A percentile compares a stretch with the other conserved stretches of the same genome.
phyloP scores from a whole-genome alignment of 2,888 invertebrate species.

The Carterocephalus palaemon region DNA sequence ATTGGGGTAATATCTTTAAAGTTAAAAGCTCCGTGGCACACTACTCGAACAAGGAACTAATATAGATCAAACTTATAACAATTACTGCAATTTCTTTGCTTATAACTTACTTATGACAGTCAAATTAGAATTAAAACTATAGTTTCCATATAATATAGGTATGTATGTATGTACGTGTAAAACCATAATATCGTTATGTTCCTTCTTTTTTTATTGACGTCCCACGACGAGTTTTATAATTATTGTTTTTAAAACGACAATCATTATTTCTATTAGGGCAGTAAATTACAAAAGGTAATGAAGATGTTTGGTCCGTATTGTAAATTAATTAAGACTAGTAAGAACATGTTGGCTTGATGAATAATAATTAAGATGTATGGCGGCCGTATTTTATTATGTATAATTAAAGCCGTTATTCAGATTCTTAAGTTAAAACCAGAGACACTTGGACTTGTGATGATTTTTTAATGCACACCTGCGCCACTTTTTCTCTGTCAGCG shows the following conservation, averaged over 20 bases:
- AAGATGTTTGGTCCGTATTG: constrained; percentile 19
- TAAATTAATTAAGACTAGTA: constrained; percentile 17
- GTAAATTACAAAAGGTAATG: constrained; percentile 18
- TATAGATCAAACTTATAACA: no score
- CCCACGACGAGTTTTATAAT: constrained; percentile 11
- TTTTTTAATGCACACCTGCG: constrained; percentile 2
- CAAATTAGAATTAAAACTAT: no score
- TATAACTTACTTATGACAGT: no score
- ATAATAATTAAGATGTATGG: constrained; percentile 11
- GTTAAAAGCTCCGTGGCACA: no score
- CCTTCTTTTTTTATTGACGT: neutral
- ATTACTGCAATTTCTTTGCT: no score
- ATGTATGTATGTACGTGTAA: no score
- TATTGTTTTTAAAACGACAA: constrained; percentile 4
- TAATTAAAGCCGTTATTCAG: constrained; percentile 11
- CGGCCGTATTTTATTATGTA: no score
- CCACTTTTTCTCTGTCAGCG: no score
- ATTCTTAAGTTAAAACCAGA: constrained; percentile 6
- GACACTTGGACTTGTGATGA: constrained; percentile 12
- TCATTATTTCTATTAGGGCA: constrained; percentile 12
- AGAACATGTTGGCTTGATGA: constrained; percentile 3
- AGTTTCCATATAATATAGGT: no score
- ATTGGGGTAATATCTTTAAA: no score
- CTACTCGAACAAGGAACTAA: no score
- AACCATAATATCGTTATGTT: no score